Conservation (phyloP, 2,113 vertebrate species). For the Lepus europaeus region DNA sequence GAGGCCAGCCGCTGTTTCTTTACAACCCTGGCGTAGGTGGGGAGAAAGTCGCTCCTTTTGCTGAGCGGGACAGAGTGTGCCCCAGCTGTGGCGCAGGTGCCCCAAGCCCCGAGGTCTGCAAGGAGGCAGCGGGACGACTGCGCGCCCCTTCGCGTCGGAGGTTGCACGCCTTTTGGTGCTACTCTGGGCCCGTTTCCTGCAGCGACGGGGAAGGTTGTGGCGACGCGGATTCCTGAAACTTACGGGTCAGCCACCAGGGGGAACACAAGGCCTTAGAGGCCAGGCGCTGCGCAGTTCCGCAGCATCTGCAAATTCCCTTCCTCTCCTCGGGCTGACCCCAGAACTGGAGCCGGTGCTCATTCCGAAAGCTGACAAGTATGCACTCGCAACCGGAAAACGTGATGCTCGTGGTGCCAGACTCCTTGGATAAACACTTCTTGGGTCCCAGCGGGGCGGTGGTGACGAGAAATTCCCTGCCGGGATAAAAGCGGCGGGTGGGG, state of each 20-base stretch:
- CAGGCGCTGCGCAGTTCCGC: not conserved
- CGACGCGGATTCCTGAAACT: not conserved
- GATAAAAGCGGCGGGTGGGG: not conserved
- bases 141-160: not conserved
- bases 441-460: no score
- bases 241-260: not conserved
- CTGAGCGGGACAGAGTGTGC: not conserved
- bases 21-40: not conserved
- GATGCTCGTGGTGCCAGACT: no score
- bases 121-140: not conserved
- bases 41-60: not conserved
- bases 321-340: not conserved
- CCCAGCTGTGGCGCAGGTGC: not conserved
- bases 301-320: not conserved
- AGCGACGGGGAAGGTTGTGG: not conserved
- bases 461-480: not conserved
- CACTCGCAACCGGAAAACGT: not conserved
- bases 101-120: not conserved
- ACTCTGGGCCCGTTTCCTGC: not conserved
- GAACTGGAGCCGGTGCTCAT: not conserved
- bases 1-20: not conserved
- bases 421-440: not conserved
- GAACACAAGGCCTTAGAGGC: not conserved
- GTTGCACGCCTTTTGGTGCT: not conserved
- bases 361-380: not conserved